Evolutionary conservation across 2,888 invertebrate species (phyloP), one percentile per base, ranked within the genome.

Genomic region (Dinocampus coccinellae): DNA sequence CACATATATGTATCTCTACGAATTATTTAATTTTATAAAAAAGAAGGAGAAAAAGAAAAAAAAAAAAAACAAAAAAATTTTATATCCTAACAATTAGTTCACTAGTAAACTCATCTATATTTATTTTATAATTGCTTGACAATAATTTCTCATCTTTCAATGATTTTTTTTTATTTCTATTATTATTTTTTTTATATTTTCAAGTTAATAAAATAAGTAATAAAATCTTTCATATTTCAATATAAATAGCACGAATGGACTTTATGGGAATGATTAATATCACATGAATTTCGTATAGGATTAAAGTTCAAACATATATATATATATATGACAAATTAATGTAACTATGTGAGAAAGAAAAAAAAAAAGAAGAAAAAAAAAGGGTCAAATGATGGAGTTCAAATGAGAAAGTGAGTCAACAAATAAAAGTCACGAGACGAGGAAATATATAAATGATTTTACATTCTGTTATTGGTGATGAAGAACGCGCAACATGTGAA

Each of bases 341-440:
- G 39, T 11, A 9, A 39, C 16, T n/a, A 16, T 47, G 16, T 1
- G 20, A 6, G 2, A 47, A n/a, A 20, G 7, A 47, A 16, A 47
- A 7, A 47, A 22, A 47, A 63, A 34, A 29, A 29, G 6, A 58
- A 53, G 3, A 29, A 39, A 9, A 47, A 47, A 20, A 47, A 47
- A 47, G 16, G 47, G 47, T 47, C 47, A n/a, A 16, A 2, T 16
- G 47, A 47, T 6, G 47, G 47, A 20, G 34, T 33, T 16, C 29
- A 34, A 22, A 34, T 20, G 29, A 29, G 55, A 26, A 55, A 55
- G 26, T 24, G 26, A 55, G 11, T 55, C 55, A 55, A 55, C 26
- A 55, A 55, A 47, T 47, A 7, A 47, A 47, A 55, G 55, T 55
- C 55, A 55, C 47, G 47, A 39, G 39, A 53, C 52, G 22, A 55